Conservation (phyloP, 2,888 invertebrate genomes). For the Agonopterix arenella region DNA sequence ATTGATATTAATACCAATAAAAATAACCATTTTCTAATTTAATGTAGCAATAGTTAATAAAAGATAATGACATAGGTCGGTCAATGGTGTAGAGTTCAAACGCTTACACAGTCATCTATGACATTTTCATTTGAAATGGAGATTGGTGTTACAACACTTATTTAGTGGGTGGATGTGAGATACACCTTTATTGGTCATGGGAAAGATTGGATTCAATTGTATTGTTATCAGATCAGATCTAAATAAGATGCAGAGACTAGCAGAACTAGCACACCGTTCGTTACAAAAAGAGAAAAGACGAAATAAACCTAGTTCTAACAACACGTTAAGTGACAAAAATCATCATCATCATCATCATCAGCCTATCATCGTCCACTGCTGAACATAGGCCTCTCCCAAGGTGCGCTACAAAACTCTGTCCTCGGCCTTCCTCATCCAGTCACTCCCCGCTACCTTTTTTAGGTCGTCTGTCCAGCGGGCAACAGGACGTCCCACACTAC, state of each 20-base stretch:
- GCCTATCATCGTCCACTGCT: no score
- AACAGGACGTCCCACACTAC: no score
- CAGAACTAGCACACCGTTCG: no score
- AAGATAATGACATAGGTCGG: slow-evolving; percentile 9
- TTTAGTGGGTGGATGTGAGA: slow-evolving; percentile 26
- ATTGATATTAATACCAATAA: slow-evolving; percentile 2
- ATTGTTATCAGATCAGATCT: slow-evolving; percentile 21
- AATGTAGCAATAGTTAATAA: slow-evolving; percentile 2
- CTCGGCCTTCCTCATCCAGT: no score
- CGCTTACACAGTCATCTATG: slow-evolving; percentile 6
- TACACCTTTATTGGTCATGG: slow-evolving; percentile 38
- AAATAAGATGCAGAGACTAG: slow-evolving; percentile 18
- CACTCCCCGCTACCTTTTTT: no score
- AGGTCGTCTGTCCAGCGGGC: no score
- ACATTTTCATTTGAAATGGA: slow-evolving; percentile 13
- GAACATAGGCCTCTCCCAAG: no score
- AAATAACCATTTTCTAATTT: slow-evolving; percentile 1
- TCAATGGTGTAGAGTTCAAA: slow-evolving; percentile 4
- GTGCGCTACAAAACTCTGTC: no score
- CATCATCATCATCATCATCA: no score
- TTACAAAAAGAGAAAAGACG: no score
- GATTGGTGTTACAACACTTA: slow-evolving; percentile 25
- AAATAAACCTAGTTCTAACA: no score
- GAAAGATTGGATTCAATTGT: slow-evolving; percentile 29
- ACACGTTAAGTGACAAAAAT: no score